Evolutionary conservation across 2,888 invertebrate genomes (phyloP), one percentile per base, ranked within the genome.

Genomic region (Artemia sp.): DNA sequence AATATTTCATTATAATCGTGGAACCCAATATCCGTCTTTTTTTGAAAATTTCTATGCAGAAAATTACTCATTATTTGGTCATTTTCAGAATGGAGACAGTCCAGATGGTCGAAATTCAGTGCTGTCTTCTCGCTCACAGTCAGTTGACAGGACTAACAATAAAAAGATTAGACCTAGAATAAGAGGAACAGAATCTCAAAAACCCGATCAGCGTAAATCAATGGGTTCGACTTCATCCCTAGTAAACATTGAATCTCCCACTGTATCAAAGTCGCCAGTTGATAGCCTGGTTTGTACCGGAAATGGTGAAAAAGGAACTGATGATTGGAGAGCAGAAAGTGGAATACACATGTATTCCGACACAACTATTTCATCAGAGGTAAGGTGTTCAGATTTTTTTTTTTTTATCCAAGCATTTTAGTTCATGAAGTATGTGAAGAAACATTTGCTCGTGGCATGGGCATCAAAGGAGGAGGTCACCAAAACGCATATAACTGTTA

Each of bases 31-130:
- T 38, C 38, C 38, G 38, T 38, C 38, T 38, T 38, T 38, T 38
- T 5, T 6, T 38, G 38, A 38, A 38, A 5, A 38, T 38, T 38
- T 38, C 38, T 6, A 38, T 38, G 6, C 3, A 3, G 6, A 6
- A 38, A 38, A 38, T 38, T 38, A 38, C 5, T 38, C 3, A 38
- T 38, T 38, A 38, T 38, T 38, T 38, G 38, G 4, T 58, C n/a
- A 19, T 58, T 58, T 58, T 58, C 64, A 58, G 64, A 58, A 58
- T 10, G 64, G 64, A 58, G 64, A 58, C 24, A 58, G 64, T 58
- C 64, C 64, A 8, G 64, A 58, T 11, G 64, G 64, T 10, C 64
- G 64, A n/a, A 58, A 24, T 58, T 58, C 64, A 24, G 24, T 24
- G 9, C 9, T 19, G 64, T 58, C 14, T 24, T 9, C 64, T 58